phyloP scores from a whole-genome alignment of 2,888 invertebrate species.

The Drosophila kokeensis region DNA sequence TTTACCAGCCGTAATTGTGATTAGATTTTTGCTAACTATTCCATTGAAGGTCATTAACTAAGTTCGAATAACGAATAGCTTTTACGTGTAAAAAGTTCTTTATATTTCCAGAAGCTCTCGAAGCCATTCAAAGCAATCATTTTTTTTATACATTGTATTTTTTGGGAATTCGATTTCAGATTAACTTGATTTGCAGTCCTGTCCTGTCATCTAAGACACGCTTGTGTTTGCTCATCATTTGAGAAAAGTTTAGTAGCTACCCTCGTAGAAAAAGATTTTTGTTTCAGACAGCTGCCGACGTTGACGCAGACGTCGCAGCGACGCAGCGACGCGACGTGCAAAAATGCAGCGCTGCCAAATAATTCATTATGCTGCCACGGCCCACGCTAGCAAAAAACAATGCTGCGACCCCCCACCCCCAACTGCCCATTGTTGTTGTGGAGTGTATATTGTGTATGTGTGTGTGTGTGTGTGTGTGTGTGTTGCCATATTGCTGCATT shows the following conservation, averaged over 20 bases:
- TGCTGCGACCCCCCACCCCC: neutral
- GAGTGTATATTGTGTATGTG: slow-evolving; percentile 1
- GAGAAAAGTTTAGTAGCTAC: slow-evolving; percentile 6
- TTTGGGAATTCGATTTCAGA: neutral
- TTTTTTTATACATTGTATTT: no score
- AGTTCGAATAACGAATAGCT: neutral
- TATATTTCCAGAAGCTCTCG: neutral
- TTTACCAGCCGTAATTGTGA: neutral
- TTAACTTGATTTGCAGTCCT: neutral
- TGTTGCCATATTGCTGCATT: slow-evolving; percentile 47
- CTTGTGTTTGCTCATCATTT: neutral
- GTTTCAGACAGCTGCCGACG: slow-evolving; percentile 6
- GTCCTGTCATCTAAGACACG: neutral
- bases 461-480: slow-evolving; percentile 10
- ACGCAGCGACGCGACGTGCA: slow-evolving; percentile 57
- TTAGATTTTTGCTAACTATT: neutral
- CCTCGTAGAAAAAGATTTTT: slow-evolving; percentile 20
- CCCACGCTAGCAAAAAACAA: slow-evolving; percentile 28
- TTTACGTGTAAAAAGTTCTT: no score
- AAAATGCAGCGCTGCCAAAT: slow-evolving; percentile 70
- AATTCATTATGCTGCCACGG: slow-evolving; percentile 47
- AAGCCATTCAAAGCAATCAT: no score
- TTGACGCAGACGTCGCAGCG: neutral
- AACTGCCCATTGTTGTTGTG: neutral
- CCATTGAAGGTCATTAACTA: neutral